Conservation (phyloP, 1,140 invertebrate species). For the Diachasma alloeum region DNA sequence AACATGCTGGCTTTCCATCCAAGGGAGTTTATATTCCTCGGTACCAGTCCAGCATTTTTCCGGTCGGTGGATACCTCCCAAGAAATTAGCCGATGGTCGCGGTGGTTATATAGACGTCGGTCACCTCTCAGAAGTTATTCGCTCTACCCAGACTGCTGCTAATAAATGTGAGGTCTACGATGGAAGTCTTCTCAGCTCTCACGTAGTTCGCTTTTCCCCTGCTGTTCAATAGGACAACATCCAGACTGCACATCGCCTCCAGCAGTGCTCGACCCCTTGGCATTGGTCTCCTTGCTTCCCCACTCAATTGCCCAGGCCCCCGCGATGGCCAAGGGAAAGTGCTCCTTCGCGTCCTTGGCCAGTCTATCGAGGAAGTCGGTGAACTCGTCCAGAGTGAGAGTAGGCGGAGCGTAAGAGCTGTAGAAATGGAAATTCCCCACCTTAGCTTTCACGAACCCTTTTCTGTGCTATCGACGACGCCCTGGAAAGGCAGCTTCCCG, state of each 20-base stretch:
- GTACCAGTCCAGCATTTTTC: not conserved
- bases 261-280: slow-evolving; percentile 4
- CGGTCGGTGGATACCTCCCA: not conserved
- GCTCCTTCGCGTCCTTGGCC: not conserved
- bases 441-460: not conserved
- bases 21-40: not conserved
- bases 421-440: not conserved
- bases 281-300: too few species aligned
- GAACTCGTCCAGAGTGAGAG: not conserved
- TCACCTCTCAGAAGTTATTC: not conserved
- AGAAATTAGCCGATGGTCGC: slow-evolving; percentile 2
- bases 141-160: slow-evolving; percentile 7
- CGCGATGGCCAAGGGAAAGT: not conserved
- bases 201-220: slow-evolving; percentile 10
- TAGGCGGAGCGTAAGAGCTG: not conserved
- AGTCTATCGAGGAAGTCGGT: not conserved
- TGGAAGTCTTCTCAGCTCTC: slow-evolving; percentile 4
- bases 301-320: not conserved
- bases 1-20: slow-evolving; percentile 15
- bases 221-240: too few species aligned
- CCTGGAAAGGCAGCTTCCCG: not conserved
- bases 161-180: slow-evolving; percentile 24
- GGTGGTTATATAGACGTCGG: not conserved
- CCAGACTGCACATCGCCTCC: not conserved
- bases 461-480: not conserved